A percentile compares a stretch with the other conserved stretches of the same genome.
Conservation (phyloP, 2,888 invertebrate genomes). For the Erynnis tages region DNA sequence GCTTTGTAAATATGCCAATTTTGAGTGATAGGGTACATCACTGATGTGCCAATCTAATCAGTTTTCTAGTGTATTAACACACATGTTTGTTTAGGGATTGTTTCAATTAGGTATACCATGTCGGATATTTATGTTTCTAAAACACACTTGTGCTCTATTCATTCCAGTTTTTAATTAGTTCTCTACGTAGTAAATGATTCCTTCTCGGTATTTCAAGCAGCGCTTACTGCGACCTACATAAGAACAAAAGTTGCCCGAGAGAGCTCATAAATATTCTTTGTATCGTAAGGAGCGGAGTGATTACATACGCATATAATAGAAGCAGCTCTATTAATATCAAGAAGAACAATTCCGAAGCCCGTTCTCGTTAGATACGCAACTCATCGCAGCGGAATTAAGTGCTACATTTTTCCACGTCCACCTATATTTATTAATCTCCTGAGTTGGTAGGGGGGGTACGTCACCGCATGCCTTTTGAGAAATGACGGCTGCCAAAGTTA, state of each 20-base stretch:
- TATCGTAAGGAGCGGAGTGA: slow-evolving; percentile 22
- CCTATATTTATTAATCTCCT: slow-evolving; percentile 78
- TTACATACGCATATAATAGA: slow-evolving; percentile 25
- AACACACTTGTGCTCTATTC: background rate
- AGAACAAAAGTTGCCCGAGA: slow-evolving; percentile 16
- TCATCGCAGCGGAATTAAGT: slow-evolving; percentile 73
- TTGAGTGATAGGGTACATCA: slow-evolving; percentile 6
- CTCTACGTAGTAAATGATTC: slow-evolving; percentile 2
- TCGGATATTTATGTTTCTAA: background rate
- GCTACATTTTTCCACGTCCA: slow-evolving; percentile 77
- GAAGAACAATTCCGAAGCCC: slow-evolving; percentile 36
- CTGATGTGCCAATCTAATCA: background rate
- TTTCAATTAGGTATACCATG: too few species aligned
- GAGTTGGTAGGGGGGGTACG: slow-evolving; percentile 53
- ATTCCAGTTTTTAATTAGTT: slow-evolving; percentile 10
- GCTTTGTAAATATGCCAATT: slow-evolving; percentile 25
- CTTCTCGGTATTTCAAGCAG: background rate
- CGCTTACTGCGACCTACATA: slow-evolving; percentile 16
- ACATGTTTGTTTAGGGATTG: too few species aligned
- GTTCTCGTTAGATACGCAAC: slow-evolving; percentile 61
- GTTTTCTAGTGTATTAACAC: background rate
- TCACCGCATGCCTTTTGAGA: slow-evolving; percentile 79
- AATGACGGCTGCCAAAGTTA: slow-evolving; percentile 81
- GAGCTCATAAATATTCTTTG: slow-evolving; percentile 26
- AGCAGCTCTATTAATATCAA: slow-evolving; percentile 42